These are phyloP conservation scores for Rhyacophila evoluta DNA, from an alignment of 2,888 invertebrate genomes.

Conservation along the genomic window DNA sequence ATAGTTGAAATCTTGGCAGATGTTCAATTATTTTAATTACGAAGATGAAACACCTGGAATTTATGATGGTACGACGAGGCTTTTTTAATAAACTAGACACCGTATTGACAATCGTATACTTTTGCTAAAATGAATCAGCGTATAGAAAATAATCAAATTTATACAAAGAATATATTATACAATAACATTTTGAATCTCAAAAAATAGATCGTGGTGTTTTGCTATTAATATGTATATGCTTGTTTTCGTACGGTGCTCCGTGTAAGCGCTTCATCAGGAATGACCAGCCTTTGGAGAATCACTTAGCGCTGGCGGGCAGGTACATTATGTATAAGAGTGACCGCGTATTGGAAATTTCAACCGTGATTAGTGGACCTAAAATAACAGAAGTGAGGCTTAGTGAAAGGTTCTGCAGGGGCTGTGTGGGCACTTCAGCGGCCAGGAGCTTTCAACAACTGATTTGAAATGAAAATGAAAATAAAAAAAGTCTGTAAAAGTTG, in stretches of 20 bases:
- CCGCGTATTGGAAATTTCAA: constrained; percentile 10
- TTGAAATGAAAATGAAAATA: not conserved
- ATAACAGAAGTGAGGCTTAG: constrained; percentile 37
- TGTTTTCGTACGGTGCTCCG: not conserved
- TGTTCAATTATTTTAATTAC: too few species aligned
- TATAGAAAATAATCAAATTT: too few species aligned
- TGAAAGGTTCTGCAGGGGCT: constrained; percentile 27
- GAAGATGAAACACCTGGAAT: too few species aligned
- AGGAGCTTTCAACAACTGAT: constrained; percentile 7
- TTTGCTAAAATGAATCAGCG: too few species aligned
- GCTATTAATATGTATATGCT: not conserved
- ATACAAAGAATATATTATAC: too few species aligned
- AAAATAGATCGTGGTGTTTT: too few species aligned
- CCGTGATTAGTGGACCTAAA: constrained; percentile 42
- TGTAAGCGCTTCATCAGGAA: not conserved
- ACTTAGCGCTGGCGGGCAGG: not conserved
- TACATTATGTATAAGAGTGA: constrained; percentile 8
- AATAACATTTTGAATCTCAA: too few species aligned
- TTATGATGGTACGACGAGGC: too few species aligned
- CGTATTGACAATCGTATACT: too few species aligned
- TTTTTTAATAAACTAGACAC: too few species aligned
- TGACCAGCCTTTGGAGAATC: not conserved
- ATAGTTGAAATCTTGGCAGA: too few species aligned
- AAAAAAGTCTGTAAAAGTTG: too few species aligned
- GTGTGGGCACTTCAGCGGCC: constrained; percentile 17